These are phyloP conservation scores for Australoheros scitulus DNA, from an alignment of 2,113 vertebrate genomes.

Conservation along the genomic window DNA sequence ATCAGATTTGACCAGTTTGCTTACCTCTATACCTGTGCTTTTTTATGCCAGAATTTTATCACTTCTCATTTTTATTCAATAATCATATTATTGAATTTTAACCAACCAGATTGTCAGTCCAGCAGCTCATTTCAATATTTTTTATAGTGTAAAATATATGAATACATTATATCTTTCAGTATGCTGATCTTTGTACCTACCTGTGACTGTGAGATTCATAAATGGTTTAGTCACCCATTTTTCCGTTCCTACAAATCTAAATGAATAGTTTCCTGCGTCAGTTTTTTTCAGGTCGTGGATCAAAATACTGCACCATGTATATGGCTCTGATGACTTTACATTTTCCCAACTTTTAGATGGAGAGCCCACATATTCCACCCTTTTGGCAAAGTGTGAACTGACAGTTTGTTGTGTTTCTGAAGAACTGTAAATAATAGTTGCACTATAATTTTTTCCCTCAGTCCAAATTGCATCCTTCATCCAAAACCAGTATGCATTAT, in stretches of 20 bases:
- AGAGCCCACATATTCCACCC: conserved; percentile 38
- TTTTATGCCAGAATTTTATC: background rate
- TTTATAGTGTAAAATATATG: background rate
- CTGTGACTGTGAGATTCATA: conserved; percentile 29
- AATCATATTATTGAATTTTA: background rate
- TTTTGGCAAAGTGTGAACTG: conserved; percentile 19
- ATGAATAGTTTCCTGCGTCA: conserved; percentile 65
- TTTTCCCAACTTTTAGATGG: rapidly evolving
- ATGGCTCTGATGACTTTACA: rapidly evolving
- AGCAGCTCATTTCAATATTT: background rate
- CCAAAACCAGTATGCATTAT: conserved; percentile 46
- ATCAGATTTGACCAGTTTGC: no score
- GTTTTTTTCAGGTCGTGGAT: conserved; percentile 52
- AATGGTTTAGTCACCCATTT: rapidly evolving
- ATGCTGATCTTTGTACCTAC: conserved; percentile 44
- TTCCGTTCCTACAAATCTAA: background rate
- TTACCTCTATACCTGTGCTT: background rate
- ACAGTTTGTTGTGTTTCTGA: rapidly evolving
- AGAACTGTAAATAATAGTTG: conserved; percentile 52
- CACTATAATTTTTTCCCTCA: rapidly evolving
- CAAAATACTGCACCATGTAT: conserved; percentile 17
- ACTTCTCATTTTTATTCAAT: no score
- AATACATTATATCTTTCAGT: background rate
- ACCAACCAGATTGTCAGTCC: no score
- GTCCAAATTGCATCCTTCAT: conserved; percentile 46